phyloP scores from a whole-genome alignment of 2,888 invertebrate species.

The Scaptomyza flava region DNA sequence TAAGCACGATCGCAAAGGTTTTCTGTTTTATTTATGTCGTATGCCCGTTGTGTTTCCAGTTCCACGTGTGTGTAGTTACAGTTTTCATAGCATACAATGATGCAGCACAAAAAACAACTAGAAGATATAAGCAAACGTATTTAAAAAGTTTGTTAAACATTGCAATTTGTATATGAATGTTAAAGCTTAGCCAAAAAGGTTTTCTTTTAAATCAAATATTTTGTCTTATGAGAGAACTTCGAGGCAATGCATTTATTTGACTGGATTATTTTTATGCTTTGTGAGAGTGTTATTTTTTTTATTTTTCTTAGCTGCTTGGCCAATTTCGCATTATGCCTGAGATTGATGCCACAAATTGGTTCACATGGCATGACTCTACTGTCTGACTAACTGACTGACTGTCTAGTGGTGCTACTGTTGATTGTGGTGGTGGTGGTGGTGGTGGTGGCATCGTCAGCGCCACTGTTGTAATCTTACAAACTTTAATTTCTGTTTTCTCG shows the following conservation, averaged over 20 bases:
- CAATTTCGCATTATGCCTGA: conserved; percentile 80
- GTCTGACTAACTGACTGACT: conserved; percentile 3
- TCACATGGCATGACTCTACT: conserved; percentile 76
- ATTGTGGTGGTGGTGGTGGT: not conserved
- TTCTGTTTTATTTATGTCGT: conserved; percentile 48
- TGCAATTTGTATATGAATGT: too few species aligned
- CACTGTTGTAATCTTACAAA: conserved; percentile 71
- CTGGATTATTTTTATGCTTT: conserved; percentile 17
- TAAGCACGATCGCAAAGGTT: conserved; percentile 53
- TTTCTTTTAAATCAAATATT: not conserved
- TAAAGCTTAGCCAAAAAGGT: too few species aligned
- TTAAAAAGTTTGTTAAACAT: too few species aligned
- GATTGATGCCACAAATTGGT: conserved; percentile 83
- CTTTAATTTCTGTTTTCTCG: conserved; percentile 77
- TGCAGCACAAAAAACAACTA: too few species aligned
- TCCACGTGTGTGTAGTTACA: conserved; percentile 18
- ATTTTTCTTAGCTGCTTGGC: conserved; percentile 44
- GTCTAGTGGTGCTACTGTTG: conserved; percentile 11
- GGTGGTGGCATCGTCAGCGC: conserved; percentile 39
- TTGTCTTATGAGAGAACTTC: conserved; percentile 12
- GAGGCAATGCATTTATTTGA: not conserved
- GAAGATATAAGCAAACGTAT: too few species aligned
- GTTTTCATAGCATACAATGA: too few species aligned
- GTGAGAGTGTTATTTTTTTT: conserved; percentile 22
- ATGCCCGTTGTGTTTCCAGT: conserved; percentile 24